Evolutionary conservation across 2,113 vertebrate species (phyloP), one percentile per base, ranked within the genome.

Genomic region (Merops nubicus): DNA sequence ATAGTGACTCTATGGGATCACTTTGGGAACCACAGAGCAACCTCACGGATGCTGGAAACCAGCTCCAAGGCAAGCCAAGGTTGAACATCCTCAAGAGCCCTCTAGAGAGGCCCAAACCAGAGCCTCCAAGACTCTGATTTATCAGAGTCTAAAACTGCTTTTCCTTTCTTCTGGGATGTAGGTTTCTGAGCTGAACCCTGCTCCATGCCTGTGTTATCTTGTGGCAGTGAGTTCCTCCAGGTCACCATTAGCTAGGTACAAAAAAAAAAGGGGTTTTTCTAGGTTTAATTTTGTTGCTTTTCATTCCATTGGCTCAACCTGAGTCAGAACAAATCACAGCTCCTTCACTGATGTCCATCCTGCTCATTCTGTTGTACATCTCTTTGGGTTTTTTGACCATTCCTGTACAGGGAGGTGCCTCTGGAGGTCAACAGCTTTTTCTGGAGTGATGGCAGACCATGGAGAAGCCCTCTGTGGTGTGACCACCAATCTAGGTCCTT

Each of bases 261-360:
- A 36, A 53, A 48, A 86, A 69, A 67, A 0, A 0, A 65, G 79
- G 87, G 42, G 23, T 93, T 63, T 22, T 57, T 25, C 69, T 8
- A 1, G 8, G 4, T 91, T 94, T 89, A 36, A 82, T 92, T 70
- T 29, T 16, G 2, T 5, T 34, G 22, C 76, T 90, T 88, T 50
- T 47, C 56, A 42, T 88, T 63, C 87, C 51, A 4, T 26, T 0
- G 80, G 87, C 69, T 42, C 85, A 57, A 20, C 73, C 40, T 85
- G 94, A 94, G 69, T 89, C 94, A 96, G 89, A 92, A 51, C 60
- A 68, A 96, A 95, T 94, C 82, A 23, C 26, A 88, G 48, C 57
- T 89, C 16, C 84, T 75, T 43, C 56, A 53, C 38, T 89, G 87
- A 95, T 92, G 91, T 11, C 89, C 84, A 11, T 68, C 62, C 77